phyloP scores from a whole-genome alignment of 35 echinoderm and acorn worm species.

The Heliocidaris erythrogramma region DNA sequence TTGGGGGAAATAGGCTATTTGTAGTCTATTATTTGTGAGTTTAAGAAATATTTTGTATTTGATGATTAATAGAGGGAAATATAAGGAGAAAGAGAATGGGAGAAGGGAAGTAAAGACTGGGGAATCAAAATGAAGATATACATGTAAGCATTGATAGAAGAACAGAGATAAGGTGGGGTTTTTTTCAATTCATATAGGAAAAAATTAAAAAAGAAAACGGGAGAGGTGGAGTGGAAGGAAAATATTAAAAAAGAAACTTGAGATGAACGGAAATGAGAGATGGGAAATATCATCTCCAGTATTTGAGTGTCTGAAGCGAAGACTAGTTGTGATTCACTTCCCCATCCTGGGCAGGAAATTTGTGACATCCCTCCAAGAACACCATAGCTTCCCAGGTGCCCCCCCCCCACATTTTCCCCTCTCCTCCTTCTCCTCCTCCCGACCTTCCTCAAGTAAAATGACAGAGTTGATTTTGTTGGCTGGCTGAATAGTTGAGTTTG shows the following conservation, averaged over 20 bases:
- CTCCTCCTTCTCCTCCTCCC: neutral
- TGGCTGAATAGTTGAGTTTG: neutral
- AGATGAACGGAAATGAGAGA: neutral
- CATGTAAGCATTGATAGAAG: too few relatives aligned
- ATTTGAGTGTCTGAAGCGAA: neutral
- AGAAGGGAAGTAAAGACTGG: too few relatives aligned
- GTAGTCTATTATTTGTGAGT: too few relatives aligned
- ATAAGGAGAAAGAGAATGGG: too few relatives aligned
- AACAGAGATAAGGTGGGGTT: too few relatives aligned
- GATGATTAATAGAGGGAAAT: too few relatives aligned
- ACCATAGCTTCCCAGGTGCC: neutral
- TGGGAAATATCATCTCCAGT: neutral
- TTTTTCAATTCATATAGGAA: too few relatives aligned
- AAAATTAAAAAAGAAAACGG: too few relatives aligned
- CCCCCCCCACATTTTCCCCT: neutral
- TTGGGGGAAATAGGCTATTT: too few relatives aligned
- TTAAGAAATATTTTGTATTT: too few relatives aligned
- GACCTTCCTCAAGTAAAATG: neutral
- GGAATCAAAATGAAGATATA: too few relatives aligned
- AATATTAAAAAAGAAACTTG: neutral
- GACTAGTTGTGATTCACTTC: conserved; percentile 9
- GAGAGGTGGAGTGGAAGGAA: neutral
- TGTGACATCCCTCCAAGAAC: neutral
- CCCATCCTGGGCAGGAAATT: neutral
- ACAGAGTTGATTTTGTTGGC: neutral